These are phyloP conservation scores for Drosophila lacteicornis DNA, from an alignment of 1,140 invertebrate genomes.

Conservation along the genomic window DNA sequence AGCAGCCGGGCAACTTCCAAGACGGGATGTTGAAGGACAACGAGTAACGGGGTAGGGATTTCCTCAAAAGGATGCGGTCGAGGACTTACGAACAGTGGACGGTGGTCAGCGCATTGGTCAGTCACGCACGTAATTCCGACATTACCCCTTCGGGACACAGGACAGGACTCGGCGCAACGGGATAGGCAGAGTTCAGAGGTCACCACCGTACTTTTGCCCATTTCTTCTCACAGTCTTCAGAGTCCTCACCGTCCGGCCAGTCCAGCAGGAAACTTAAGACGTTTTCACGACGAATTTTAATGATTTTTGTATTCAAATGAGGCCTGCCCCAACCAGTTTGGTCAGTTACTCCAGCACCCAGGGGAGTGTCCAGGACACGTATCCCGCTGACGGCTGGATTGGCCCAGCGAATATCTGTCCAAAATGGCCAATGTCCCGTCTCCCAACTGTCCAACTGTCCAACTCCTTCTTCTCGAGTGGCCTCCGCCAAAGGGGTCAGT, in stretches of 20 bases:
- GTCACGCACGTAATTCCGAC: constrained; percentile 74
- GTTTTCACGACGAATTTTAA: constrained; percentile 80
- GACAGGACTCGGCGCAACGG: constrained; percentile 23
- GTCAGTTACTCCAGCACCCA: constrained; percentile 32
- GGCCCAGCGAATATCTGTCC: constrained; percentile 49
- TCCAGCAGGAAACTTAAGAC: constrained; percentile 76
- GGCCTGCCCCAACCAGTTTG: constrained; percentile 60
- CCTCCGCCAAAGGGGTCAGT: constrained; percentile 58
- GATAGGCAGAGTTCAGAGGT: constrained; percentile 80
- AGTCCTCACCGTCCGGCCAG: constrained; percentile 72
- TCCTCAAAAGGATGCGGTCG: constrained; percentile 62
- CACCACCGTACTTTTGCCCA: constrained; percentile 78
- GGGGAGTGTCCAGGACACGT: constrained; percentile 60
- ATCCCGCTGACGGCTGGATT: constrained; percentile 55
- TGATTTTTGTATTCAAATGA: constrained; percentile 83
- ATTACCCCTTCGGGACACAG: constrained; percentile 57
- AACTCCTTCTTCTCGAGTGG: constrained; percentile 30
- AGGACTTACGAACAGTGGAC: constrained; percentile 63
- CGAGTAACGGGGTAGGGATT: constrained; percentile 62
- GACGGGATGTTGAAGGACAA: constrained; percentile 68
- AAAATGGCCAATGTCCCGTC: constrained; percentile 65
- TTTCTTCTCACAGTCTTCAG: constrained; percentile 69
- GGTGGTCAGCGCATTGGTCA: constrained; percentile 81
- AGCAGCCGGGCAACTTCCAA: constrained; percentile 29
- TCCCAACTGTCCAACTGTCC: constrained; percentile 7